A percentile compares a stretch with the other conserved stretches of the same genome.
Conservation (phyloP, 92 coral and sea anemone species). For the Meandrina meandrites region DNA sequence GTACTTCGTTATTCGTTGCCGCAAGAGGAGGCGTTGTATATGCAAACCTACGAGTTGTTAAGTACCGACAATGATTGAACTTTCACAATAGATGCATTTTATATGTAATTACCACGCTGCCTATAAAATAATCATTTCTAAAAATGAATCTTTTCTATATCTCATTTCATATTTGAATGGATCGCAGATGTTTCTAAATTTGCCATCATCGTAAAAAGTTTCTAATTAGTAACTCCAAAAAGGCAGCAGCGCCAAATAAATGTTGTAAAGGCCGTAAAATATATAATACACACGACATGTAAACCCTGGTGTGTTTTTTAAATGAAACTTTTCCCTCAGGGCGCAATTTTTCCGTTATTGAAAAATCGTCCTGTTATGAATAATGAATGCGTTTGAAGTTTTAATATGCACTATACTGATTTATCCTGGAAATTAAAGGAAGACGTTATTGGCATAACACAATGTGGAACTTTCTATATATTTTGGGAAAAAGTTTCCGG, state of each 20-base stretch:
- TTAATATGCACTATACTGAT: not conserved
- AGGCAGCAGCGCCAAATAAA: not conserved
- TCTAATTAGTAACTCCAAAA: not conserved
- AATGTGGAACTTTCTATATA: not conserved
- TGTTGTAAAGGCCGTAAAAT: not conserved
- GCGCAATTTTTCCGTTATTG: not conserved
- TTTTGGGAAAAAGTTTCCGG: not conserved
- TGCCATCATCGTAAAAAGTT: not conserved
- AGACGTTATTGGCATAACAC: not conserved
- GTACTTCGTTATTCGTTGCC: constrained; percentile 15
- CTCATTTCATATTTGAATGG: not conserved
- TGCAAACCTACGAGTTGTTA: not conserved
- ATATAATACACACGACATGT: no score
- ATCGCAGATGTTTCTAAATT: constrained; percentile 23
- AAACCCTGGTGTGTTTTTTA: not conserved
- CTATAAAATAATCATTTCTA: not conserved
- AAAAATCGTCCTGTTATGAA: constrained; percentile 1
- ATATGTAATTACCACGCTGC: constrained; percentile 6
- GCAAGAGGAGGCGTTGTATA: constrained; percentile 1
- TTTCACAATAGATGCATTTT: constrained; percentile 14
- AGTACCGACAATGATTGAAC: constrained; percentile 23
- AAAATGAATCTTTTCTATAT: constrained; percentile 9
- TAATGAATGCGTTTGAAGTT: constrained; percentile 13
- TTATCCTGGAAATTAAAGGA: constrained; percentile 3
- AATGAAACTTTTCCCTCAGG: not conserved